phyloP scores from a whole-genome alignment of 2,888 invertebrate species.

The Archaeoteleia sp. region DNA sequence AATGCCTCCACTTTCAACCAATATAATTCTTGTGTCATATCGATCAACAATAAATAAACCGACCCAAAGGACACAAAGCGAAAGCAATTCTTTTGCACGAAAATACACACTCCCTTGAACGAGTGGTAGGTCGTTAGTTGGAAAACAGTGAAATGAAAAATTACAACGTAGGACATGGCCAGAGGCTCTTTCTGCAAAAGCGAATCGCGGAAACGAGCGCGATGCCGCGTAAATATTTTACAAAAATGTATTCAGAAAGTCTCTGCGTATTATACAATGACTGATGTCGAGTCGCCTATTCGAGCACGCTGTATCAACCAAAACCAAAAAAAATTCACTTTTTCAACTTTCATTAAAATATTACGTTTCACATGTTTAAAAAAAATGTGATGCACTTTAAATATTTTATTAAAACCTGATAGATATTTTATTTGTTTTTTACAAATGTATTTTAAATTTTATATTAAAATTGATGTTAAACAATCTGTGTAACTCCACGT shows the following conservation, averaged over 20 bases:
- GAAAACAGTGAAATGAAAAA: conserved; percentile 6
- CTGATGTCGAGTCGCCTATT: conserved; percentile 12
- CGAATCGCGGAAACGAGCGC: conserved; percentile 20
- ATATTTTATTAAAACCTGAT: no score
- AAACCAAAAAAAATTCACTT: no score
- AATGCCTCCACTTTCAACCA: background rate
- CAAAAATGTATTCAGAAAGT: conserved; percentile 23
- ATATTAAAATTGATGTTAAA: no score
- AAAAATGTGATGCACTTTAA: no score
- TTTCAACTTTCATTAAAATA: no score
- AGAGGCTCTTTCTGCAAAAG: conserved; percentile 27
- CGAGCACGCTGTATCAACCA: no score
- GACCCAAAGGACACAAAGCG: background rate
- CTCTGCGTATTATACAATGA: background rate
- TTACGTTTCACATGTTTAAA: no score
- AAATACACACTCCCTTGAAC: background rate
- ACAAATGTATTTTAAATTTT: no score
- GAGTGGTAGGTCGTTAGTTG: conserved; percentile 6
- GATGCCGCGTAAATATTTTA: conserved; percentile 23
- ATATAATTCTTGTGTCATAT: background rate
- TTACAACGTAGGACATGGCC: conserved; percentile 10
- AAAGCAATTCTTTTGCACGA: no score
- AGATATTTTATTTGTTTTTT: no score
- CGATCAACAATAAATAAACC: background rate
- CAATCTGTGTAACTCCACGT: no score